Evolutionary conservation across 2,113 vertebrate species (phyloP).

Genomic region (Leptobrachium leishanense): DNA sequence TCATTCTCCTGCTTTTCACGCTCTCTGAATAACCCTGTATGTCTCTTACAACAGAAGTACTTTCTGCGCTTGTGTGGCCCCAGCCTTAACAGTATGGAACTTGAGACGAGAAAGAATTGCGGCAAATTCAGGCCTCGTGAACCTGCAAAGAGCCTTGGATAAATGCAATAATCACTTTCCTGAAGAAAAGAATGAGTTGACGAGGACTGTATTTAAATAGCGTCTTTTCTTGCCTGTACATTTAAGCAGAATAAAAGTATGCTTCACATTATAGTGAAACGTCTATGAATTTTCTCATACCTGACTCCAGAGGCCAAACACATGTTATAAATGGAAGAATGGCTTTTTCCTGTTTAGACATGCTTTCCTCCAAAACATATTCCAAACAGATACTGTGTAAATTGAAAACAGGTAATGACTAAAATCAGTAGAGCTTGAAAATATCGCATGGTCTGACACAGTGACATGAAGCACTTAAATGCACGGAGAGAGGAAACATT

Average conservation of each 20-base stretch:
- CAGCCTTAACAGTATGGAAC: no score
- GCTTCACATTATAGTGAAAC: slow-evolving; percentile 32
- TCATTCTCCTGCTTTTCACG: no score
- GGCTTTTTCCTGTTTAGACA: slow-evolving; percentile 38
- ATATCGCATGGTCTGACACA: neutral
- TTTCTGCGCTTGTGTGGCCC: no score
- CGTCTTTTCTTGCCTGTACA: neutral
- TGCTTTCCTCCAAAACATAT: slow-evolving; percentile 18
- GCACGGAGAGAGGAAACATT: neutral
- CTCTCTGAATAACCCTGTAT: no score
- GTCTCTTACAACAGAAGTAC: no score
- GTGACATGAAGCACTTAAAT: neutral
- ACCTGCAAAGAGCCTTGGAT: no score
- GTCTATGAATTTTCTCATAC: neutral
- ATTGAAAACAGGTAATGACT: slow-evolving; percentile 29
- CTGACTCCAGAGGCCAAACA: slow-evolving; percentile 22
- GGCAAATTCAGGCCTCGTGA: no score
- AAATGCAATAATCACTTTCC: no score
- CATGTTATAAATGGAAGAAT: slow-evolving; percentile 22
- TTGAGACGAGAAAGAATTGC: no score
- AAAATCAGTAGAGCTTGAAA: neutral
- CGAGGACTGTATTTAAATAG: no score
- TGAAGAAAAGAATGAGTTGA: no score
- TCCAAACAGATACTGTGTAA: slow-evolving; percentile 41
- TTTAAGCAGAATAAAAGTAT: neutral